Conservation (phyloP, 2,888 invertebrate genomes). For the Thymelicus sylvestris region DNA sequence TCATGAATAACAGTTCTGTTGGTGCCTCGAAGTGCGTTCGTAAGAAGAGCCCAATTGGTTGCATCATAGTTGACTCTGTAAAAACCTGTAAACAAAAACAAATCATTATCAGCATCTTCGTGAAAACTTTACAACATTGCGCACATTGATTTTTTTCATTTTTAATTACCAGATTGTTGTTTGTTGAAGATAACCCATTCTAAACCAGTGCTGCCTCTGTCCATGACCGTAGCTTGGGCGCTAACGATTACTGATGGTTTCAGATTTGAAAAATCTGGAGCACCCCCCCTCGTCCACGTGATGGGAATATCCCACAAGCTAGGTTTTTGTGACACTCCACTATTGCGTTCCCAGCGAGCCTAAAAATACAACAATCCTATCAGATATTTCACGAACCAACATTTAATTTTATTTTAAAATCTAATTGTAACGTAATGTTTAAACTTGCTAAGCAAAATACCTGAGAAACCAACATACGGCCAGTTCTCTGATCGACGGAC, state of each 20-base stretch:
- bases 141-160: no score
- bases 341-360: constrained; percentile 68
- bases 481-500: constrained; percentile 65
- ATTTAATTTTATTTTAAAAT: no score
- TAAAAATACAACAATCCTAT: constrained; percentile 44
- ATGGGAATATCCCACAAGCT: constrained; percentile 72
- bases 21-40: constrained; percentile 68
- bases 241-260: constrained; percentile 68
- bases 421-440: not conserved
- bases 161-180: constrained; percentile 83
- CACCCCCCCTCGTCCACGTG: constrained; percentile 72
- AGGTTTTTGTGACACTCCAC: constrained; percentile 52
- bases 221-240: constrained; percentile 49
- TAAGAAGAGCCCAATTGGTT: constrained; percentile 83
- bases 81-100: constrained; percentile 71
- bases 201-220: constrained; percentile 58
- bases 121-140: not conserved
- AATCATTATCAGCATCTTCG: constrained; percentile 19
- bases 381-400: not conserved
- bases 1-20: constrained; percentile 81
- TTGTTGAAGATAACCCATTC: constrained; percentile 87
- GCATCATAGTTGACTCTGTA: constrained; percentile 86
- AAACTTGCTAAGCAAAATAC: constrained; percentile 48
- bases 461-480: constrained; percentile 69
- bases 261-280: constrained; percentile 65